A percentile compares a stretch with the other conserved stretches of the same genome.
Conservation (phyloP, 2,888 invertebrate species). For the Himalopsyche japonica region DNA sequence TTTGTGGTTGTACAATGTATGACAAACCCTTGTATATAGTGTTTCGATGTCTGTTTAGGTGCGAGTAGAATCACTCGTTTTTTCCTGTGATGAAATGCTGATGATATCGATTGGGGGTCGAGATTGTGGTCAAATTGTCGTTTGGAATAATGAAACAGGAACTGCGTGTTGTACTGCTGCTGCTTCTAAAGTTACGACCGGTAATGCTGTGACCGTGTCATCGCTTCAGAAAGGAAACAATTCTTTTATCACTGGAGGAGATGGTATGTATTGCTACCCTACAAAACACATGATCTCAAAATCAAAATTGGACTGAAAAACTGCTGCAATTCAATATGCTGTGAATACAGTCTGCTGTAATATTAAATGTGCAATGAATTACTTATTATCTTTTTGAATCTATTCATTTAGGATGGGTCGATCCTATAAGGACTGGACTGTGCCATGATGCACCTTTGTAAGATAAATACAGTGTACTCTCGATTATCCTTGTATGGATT, state of each 20-base stretch:
- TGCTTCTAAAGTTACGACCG: constrained; percentile 70
- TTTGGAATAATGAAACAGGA: constrained; percentile 75
- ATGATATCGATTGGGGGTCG: constrained; percentile 85
- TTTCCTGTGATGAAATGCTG: constrained; percentile 79
- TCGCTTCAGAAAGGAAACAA: constrained; percentile 61
- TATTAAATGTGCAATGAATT: no score
- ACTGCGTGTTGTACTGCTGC: constrained; percentile 65
- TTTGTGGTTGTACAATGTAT: neutral
- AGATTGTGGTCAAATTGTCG: constrained; percentile 85
- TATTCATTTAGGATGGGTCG: no score
- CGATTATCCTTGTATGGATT: no score
- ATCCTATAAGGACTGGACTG: neutral
- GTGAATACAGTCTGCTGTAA: no score
- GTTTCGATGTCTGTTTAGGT: constrained; percentile 51
- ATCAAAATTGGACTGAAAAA: neutral
- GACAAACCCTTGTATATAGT: no score
- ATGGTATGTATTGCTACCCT: constrained; percentile 53
- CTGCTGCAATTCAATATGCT: neutral
- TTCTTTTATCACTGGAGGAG: constrained; percentile 76
- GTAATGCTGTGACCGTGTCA: constrained; percentile 66
- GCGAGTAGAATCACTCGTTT: constrained; percentile 81
- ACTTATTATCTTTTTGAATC: neutral
- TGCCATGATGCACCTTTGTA: neutral
- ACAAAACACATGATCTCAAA: neutral
- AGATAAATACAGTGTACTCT: no score